These are phyloP conservation scores for Anagyrus pseudococci DNA, from an alignment of 2,888 invertebrate species.

Conservation along the genomic window DNA sequence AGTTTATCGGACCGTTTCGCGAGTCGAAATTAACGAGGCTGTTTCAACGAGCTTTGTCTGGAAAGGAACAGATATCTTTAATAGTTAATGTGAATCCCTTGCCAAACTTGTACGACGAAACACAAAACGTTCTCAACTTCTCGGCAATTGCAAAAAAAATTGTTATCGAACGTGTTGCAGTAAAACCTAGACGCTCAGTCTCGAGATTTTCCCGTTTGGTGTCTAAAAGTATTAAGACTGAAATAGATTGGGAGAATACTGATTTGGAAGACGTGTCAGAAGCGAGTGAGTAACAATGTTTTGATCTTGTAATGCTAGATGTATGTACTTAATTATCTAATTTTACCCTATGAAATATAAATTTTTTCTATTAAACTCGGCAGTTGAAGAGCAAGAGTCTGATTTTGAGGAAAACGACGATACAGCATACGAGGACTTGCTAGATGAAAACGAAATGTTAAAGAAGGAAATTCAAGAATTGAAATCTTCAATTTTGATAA, in stretches of 20 bases:
- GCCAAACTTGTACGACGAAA: conserved; percentile 81
- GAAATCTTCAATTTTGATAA: conserved; percentile 47
- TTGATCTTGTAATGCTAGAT: conserved; percentile 8
- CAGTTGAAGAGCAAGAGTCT: conserved; percentile 33
- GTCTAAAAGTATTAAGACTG: conserved; percentile 49
- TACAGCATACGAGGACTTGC: conserved; percentile 51
- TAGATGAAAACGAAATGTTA: conserved; percentile 50
- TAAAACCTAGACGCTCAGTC: conserved; percentile 41
- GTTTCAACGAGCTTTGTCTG: conserved; percentile 81
- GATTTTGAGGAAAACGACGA: conserved; percentile 32
- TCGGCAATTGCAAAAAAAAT: conserved; percentile 83
- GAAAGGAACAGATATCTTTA: conserved; percentile 78
- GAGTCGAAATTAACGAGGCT: conserved; percentile 91
- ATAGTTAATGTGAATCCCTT: conserved; percentile 88
- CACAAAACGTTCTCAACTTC: conserved; percentile 83
- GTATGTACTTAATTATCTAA: too few relatives aligned
- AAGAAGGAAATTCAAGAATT: conserved; percentile 49
- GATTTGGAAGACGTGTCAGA: conserved; percentile 39
- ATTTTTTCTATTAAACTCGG: neutral
- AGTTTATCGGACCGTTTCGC: conserved; percentile 67
- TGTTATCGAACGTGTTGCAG: conserved; percentile 49
- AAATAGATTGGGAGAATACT: conserved; percentile 54
- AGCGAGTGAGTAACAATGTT: conserved; percentile 31
- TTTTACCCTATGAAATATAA: too few relatives aligned
- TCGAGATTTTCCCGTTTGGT: conserved; percentile 55